Conservation (phyloP, 2,888 invertebrate species). For the Rhimphoctona megacephalus region DNA sequence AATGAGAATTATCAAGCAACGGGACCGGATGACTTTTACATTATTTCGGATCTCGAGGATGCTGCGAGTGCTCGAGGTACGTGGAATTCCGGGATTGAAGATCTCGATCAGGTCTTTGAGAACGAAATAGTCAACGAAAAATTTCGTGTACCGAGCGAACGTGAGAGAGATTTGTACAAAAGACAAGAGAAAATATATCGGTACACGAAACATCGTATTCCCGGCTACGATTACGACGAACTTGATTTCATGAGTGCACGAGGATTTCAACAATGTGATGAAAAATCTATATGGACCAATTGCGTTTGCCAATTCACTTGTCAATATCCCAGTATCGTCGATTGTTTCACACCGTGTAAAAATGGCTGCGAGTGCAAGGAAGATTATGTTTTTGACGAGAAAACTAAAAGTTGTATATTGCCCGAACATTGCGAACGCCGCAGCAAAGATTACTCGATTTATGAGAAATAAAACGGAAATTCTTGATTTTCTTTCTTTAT, state of each 20-base stretch:
- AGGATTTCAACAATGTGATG: constrained; percentile 76
- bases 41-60: constrained; percentile 68
- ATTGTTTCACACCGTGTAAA: constrained; percentile 81
- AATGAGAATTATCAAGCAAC: constrained; percentile 62
- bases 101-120: constrained; percentile 56
- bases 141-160: neutral
- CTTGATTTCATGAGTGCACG: constrained; percentile 75
- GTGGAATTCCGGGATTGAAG: constrained; percentile 32
- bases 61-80: constrained; percentile 46
- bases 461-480: constrained; percentile 56
- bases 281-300: constrained; percentile 80
- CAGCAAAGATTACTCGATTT: constrained; percentile 58
- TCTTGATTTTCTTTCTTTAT: neutral
- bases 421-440: constrained; percentile 77
- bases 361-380: constrained; percentile 82
- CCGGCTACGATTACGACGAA: constrained; percentile 81
- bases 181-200: constrained; percentile 76
- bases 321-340: constrained; percentile 78
- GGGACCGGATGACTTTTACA: constrained; percentile 77
- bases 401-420: constrained; percentile 75
- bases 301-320: constrained; percentile 83
- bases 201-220: constrained; percentile 82
- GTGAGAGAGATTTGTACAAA: constrained; percentile 71
- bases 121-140: constrained; percentile 36
- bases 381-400: constrained; percentile 80